Percentiles rank a stretch among this genome's conserved stretches.
Evolutionary conservation across 1,140 invertebrate genomes (phyloP).

Genomic region (Drosophila nebulosa): DNA sequence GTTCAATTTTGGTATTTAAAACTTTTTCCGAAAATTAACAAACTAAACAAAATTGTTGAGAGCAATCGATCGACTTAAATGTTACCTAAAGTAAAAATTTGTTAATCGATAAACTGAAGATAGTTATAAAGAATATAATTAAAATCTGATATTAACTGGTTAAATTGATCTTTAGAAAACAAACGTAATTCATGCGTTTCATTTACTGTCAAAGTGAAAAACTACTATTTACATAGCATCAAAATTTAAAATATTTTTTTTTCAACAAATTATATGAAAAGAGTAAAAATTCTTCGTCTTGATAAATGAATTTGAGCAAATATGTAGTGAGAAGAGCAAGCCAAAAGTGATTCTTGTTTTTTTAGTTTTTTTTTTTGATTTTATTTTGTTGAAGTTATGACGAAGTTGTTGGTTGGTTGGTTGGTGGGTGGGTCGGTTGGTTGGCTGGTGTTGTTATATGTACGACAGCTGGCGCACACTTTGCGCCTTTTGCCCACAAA

Average conservation of each 20-base stretch:
- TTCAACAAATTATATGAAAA: background rate
- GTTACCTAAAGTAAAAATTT: too few species aligned
- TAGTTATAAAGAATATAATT: too few species aligned
- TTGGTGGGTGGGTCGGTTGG: background rate
- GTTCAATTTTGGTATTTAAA: background rate
- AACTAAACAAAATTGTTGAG: too few species aligned
- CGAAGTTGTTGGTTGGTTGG: constrained; percentile 20
- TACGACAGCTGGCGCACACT: constrained; percentile 66
- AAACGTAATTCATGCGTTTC: too few species aligned
- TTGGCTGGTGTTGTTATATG: constrained; percentile 28
- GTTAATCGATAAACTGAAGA: too few species aligned
- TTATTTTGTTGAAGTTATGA: constrained; percentile 19
- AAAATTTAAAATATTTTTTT: too few species aligned
- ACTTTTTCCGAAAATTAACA: background rate
- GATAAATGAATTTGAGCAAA: background rate
- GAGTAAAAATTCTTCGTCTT: constrained; percentile 6
- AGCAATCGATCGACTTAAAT: too few species aligned
- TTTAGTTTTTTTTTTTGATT: constrained; percentile 15
- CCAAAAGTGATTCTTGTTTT: background rate
- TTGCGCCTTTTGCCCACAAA: constrained; percentile 69
- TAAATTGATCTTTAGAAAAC: too few species aligned
- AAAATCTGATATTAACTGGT: too few species aligned
- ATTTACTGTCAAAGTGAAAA: too few species aligned
- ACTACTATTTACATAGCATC: too few species aligned
- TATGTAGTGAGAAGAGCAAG: background rate